Conservation (phyloP, 2,888 invertebrate genomes). For the Danaus chrysippus region DNA sequence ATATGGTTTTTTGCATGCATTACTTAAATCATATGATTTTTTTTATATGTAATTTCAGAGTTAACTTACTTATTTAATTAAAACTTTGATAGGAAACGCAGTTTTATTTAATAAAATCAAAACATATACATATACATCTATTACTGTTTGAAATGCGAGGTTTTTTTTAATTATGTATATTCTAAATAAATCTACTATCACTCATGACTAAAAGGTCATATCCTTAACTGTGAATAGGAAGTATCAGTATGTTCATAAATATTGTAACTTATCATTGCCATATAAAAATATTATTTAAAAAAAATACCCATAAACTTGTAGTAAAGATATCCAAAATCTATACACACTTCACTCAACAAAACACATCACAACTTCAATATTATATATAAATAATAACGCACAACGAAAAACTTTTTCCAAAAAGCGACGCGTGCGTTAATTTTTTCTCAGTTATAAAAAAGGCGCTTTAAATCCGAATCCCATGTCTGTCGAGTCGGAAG, state of each 20-base stretch:
- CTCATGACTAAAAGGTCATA: no score
- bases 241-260: neutral
- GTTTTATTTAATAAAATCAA: no score
- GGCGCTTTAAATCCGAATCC: constrained; percentile 41
- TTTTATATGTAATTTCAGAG: no score
- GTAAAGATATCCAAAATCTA: neutral
- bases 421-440: constrained; percentile 57
- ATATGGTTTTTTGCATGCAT: no score
- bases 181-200: no score
- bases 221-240: no score
- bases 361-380: constrained; percentile 16
- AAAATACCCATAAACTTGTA: neutral
- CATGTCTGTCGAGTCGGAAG: constrained; percentile 65
- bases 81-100: no score
- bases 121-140: no score
- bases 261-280: constrained; percentile 1
- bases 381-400: constrained; percentile 22
- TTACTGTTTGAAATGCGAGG: no score
- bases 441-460: constrained; percentile 22
- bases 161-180: no score
- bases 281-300: neutral
- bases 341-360: neutral
- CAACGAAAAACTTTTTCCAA: constrained; percentile 46
- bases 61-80: no score
- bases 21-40: no score